Base-by-base conservation (phyloP, 2,113 vertebrate species). In the Halichoerus grypus region DNA sequence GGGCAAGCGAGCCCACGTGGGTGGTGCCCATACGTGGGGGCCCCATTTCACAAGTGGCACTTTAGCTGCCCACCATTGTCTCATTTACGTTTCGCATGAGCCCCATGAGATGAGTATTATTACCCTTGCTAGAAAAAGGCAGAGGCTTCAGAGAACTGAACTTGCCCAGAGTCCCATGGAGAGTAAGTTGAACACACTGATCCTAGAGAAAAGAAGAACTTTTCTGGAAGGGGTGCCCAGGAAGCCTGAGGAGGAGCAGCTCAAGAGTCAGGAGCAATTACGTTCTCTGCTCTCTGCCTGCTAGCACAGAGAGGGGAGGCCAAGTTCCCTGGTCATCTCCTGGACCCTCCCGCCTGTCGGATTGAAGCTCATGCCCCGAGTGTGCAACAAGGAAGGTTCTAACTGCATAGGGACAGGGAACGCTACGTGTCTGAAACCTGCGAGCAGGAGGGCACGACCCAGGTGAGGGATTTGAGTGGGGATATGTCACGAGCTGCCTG, bases 341-440 rank as follows among this genome's bases (percentile, higher is more conserved):
- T 7, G 42, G 65, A 14, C 33, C 33, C 81, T 57, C 36, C 46
- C 65, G 33, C 28, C 61, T 71, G 51, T 19, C 3, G 14, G 51
- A 0, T 26, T 18, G 31, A 21, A 46, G 42, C 46, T 19, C 36
- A 6, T 5, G 28, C 46, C 53, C 63, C 21, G n/a, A 13, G 4
- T 0, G 9, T 18, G 21, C 63, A 85, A 10, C 18, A 1, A 24
- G 28, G 63, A 24, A 51, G 7, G 15, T 24, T 57, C 55, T 21
- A 7, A 18, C n/a, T 3, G 1, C 3, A 0, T 1, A 42, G 18
- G 21, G 22, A 83, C 46, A 49, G 14, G 71, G n/a, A 49, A 22
- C 11, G 1, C 42, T 0, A 0, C 0, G 0, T 12, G 33, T n/a
- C 77, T 67, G 55, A 39, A 22, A 69, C 42, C 91, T 18, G 42